Conservation (phyloP, 2,113 vertebrate genomes). For the Brachyistius frenatus region DNA sequence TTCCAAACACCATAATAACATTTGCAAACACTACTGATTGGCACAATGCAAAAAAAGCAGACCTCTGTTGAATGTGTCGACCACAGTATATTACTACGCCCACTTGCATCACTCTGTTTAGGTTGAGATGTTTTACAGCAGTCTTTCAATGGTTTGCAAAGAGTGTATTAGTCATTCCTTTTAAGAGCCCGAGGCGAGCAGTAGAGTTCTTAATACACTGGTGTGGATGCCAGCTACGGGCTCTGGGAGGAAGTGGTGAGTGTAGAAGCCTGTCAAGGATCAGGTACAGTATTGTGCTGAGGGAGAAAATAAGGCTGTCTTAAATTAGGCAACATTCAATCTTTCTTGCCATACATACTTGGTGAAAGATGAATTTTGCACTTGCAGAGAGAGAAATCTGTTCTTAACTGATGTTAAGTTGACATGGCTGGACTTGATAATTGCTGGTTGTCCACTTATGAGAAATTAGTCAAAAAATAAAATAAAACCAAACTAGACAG, state of each 20-base stretch:
- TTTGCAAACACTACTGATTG: constrained; percentile 20
- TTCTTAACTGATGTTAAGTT: not conserved
- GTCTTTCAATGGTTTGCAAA: constrained; percentile 62
- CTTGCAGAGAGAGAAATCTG: constrained; percentile 20
- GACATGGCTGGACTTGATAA: not conserved
- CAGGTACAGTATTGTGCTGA: constrained; percentile 51
- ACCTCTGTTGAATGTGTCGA: constrained; percentile 33
- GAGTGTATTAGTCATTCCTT: constrained; percentile 67
- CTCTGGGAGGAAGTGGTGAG: constrained; percentile 43
- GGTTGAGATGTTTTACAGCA: constrained; percentile 67
- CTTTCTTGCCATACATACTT: constrained; percentile 18
- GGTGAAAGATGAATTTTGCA: not conserved
- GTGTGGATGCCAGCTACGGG: constrained; percentile 27
- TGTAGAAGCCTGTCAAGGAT: constrained; percentile 30
- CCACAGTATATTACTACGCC: constrained; percentile 40
- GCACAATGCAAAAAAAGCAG: constrained; percentile 4
- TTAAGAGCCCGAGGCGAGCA: constrained; percentile 68
- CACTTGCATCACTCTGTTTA: constrained; percentile 62
- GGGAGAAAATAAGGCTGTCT: constrained; percentile 35
- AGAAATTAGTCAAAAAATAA: constrained; percentile 10
- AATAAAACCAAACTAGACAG: not conserved
- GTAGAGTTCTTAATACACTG: constrained; percentile 55
- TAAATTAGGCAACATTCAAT: constrained; percentile 38
- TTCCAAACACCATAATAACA: constrained; percentile 25
- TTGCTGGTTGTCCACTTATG: not conserved